Base-by-base conservation (phyloP, 2,888 invertebrate species). In the Tupiocoris notatus region DNA sequence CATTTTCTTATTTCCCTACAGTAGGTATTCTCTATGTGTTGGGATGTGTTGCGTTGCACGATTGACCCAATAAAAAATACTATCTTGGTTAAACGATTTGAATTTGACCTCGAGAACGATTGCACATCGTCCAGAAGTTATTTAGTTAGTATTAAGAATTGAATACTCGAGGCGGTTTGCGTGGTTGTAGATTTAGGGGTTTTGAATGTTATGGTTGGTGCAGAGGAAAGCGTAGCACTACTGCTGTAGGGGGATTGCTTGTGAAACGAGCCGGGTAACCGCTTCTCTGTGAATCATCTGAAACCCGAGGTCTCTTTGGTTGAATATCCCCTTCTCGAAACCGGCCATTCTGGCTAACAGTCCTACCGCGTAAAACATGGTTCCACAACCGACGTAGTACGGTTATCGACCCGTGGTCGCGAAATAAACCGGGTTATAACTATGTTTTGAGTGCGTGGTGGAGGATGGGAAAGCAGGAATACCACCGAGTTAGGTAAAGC, bases 341-440 rank as follows among this genome's bases (percentile, higher is more conserved):
- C 39, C 39, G 12, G 12, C 39, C 39, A 12, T 39, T 39, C 39
- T 39, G 39, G 12, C 39, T 12, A 39, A 12, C 3, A 39, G 3
- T 39, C 12, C 39, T 12, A 39, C 39, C 39, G 39, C 3, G 12
- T 39, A 39, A 39, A 39, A 39, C 39, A 12, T 39, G 39, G 39
- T 39, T 39, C 6, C 70, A 58, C 70, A 70, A 59, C 70, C 59
- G 57, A 59, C 70, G 70, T 70, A 23, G 70, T 70, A 70, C 25
- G 70, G 70, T 70, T 70, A 70, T 70, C 70, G 70, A 70, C 59
- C 39, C 70, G 70, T 59, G 70, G 70, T 70, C 59, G 23, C 58
- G 70, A 59, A 59, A 70, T 70, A 70, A 70, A 70, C 70, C 17
- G 70, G 39, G 59, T 59, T 70, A 70, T 70, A 70, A 70, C 70